Conservation (phyloP, 2,797 vertebrate species). For the Novumbra hubbsi region DNA sequence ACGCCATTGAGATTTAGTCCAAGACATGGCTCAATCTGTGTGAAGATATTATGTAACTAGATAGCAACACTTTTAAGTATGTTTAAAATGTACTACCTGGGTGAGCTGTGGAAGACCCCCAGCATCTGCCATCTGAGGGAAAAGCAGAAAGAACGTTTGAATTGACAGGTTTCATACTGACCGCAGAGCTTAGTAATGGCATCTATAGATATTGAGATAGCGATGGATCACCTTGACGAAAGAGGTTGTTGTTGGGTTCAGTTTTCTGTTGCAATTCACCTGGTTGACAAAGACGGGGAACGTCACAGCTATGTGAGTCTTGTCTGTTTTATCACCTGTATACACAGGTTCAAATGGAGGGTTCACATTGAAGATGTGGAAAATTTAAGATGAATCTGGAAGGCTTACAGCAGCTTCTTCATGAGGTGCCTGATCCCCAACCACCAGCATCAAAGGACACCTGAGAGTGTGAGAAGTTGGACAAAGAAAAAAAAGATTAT, state of each 20-base stretch:
- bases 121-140: constrained; percentile 87
- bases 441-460: constrained; percentile 91
- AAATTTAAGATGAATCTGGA: background rate
- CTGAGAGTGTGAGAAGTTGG: constrained; percentile 52
- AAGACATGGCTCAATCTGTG: too few relatives aligned
- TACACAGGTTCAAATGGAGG: background rate
- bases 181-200: background rate
- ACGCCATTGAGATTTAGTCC: too few relatives aligned
- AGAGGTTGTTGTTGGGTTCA: constrained; percentile 90
- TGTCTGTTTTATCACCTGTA: background rate
- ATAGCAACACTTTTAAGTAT: background rate
- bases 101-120: constrained; percentile 90
- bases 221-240: constrained; percentile 82
- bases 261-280: constrained; percentile 93
- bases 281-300: constrained; percentile 56
- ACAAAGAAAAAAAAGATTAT: background rate
- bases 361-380: background rate
- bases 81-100: constrained; percentile 72
- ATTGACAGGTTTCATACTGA: background rate
- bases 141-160: background rate
- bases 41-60: background rate
- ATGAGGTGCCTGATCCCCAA: constrained; percentile 88
- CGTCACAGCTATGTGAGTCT: too few relatives aligned
- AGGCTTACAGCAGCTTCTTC: constrained; percentile 87
- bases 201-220: background rate